These are phyloP conservation scores for Corythoichthys intestinalis DNA, from an alignment of 2,113 vertebrate species.

Conservation along the genomic window DNA sequence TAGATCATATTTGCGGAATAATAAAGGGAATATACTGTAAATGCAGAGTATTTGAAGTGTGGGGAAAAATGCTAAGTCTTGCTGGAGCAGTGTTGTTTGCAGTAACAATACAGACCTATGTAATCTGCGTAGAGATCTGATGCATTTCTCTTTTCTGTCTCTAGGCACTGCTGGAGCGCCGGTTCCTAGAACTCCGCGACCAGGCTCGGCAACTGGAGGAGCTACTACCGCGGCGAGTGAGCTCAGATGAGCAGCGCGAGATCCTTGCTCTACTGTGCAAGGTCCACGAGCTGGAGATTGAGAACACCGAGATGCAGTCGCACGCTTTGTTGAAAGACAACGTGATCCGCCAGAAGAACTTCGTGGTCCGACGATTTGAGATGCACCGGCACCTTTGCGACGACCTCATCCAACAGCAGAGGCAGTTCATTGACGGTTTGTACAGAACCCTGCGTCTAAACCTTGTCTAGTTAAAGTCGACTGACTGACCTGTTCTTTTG, in stretches of 20 bases:
- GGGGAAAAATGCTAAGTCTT: background rate
- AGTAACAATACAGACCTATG: background rate
- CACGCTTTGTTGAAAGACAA: constrained; percentile 79
- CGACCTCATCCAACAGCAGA: constrained; percentile 85
- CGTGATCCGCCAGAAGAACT: constrained; percentile 77
- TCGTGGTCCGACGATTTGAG: constrained; percentile 75
- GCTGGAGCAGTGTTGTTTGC: background rate
- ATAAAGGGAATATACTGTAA: no score
- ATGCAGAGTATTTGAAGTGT: no score
- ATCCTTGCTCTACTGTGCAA: constrained; percentile 82
- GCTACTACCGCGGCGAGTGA: constrained; percentile 71
- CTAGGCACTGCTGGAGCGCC: constrained; percentile 62
- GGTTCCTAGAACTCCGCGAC: constrained; percentile 71
- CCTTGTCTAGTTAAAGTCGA: background rate
- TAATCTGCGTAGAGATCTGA: background rate
- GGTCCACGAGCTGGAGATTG: constrained; percentile 83
- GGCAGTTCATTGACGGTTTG: constrained; percentile 81
- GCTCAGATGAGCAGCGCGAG: constrained; percentile 81
- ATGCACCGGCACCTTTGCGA: constrained; percentile 81
- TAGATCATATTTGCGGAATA: no score
- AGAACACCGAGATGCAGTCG: constrained; percentile 78
- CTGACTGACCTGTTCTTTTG: background rate
- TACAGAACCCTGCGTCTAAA: background rate
- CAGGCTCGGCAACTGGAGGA: constrained; percentile 74
- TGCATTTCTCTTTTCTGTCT: background rate